phyloP scores from a whole-genome alignment of 2,113 vertebrate species.

The Gyps fulvus region DNA sequence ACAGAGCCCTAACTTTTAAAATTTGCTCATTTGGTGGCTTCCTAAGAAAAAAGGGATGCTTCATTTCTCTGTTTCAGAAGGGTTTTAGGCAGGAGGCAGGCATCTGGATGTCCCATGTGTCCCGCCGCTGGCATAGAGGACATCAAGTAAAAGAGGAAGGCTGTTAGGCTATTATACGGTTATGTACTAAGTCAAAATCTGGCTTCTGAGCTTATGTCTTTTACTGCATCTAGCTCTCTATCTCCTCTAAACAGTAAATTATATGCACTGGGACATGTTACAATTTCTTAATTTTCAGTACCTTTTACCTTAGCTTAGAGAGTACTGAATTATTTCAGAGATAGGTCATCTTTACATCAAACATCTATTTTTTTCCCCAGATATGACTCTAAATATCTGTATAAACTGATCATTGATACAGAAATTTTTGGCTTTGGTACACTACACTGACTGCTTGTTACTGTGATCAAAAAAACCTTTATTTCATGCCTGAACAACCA shows the following conservation, averaged over 20 bases:
- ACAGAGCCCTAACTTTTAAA: not conserved
- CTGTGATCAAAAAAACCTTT: not conserved
- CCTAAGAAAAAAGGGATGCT: not conserved
- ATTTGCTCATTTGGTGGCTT: not conserved
- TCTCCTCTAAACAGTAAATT: not conserved
- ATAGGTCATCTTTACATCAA: not conserved
- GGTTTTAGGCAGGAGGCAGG: not conserved
- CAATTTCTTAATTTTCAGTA: not conserved
- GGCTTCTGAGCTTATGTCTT: not conserved
- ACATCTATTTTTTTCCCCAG: not conserved
- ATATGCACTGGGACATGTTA: not conserved
- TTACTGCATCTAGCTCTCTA: not conserved
- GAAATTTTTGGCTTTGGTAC: not conserved
- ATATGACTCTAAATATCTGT: not conserved
- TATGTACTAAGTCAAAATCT: not conserved
- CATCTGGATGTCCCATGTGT: fast-evolving
- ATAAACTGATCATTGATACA: not conserved
- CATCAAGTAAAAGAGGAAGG: not conserved
- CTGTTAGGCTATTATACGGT: not conserved
- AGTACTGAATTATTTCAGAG: not conserved
- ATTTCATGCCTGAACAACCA: not conserved
- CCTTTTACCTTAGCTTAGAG: not conserved
- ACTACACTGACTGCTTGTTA: not conserved
- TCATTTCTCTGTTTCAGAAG: not conserved
- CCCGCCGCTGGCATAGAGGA: not conserved